A percentile compares a stretch with the other conserved stretches of the same genome.
Evolutionary conservation across 1,140 invertebrate genomes (phyloP).

Genomic region (Onthophagus taurus): DNA sequence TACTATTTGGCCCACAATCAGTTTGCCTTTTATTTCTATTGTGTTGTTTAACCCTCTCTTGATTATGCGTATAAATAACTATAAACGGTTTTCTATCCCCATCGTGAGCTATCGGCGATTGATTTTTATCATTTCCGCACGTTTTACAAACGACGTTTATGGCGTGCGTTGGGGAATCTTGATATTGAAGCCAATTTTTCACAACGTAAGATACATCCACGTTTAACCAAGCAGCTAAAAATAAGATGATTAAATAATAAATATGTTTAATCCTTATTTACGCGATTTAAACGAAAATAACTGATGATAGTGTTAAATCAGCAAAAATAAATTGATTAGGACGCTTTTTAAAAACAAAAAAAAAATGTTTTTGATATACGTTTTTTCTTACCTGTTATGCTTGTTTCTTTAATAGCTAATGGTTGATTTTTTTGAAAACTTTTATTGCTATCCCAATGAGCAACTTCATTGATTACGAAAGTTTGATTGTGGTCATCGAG

Average conservation of each 20-base stretch:
- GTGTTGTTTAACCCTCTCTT: constrained; percentile 36
- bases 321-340: not conserved
- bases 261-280: not conserved
- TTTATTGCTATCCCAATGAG: constrained; percentile 59
- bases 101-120: constrained; percentile 51
- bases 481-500: constrained; percentile 54
- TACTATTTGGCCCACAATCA: constrained; percentile 57
- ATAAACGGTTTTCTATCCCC: constrained; percentile 60
- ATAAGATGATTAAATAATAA: constrained; percentile 2
- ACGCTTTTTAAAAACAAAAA: not conserved
- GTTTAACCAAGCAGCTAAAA: constrained; percentile 68
- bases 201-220: constrained; percentile 64
- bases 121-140: constrained; percentile 53
- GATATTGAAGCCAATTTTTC: constrained; percentile 59
- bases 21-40: constrained; percentile 53
- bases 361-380: not conserved
- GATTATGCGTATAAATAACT: constrained; percentile 57
- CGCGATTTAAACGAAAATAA: not conserved
- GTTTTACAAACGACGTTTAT: constrained; percentile 67
- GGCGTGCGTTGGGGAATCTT: constrained; percentile 50
- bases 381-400: constrained; percentile 45
- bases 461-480: constrained; percentile 69
- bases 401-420: constrained; percentile 62
- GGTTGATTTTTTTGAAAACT: constrained; percentile 63
- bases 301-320: not conserved